A percentile compares a stretch with the other conserved stretches of the same genome.
phyloP scores from a whole-genome alignment of 2,888 invertebrate genomes.

The Mantis religiosa region DNA sequence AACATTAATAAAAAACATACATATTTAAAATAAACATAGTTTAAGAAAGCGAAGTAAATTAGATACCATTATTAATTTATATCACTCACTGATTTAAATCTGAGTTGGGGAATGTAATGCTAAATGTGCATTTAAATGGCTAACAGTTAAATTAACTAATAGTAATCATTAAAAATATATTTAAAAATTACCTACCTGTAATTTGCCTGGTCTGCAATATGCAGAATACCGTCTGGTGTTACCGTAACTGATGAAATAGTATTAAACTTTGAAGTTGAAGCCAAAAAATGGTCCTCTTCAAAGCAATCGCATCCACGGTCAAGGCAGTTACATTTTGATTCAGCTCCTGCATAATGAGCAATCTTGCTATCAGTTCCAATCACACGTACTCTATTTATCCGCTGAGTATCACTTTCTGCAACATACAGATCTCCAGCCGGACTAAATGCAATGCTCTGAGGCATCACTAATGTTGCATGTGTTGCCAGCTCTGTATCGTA shows the following conservation, averaged over 20 bases:
- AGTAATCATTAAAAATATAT: no score
- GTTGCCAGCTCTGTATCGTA: conserved; percentile 85
- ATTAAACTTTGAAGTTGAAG: conserved; percentile 90
- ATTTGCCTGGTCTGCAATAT: conserved; percentile 93
- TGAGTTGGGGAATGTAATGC: no score
- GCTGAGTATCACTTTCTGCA: conserved; percentile 92
- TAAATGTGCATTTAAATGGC: no score
- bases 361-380: conserved; percentile 93
- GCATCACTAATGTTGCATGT: conserved; percentile 86
- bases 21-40: no score
- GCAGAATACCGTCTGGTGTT: conserved; percentile 89
- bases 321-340: conserved; percentile 89
- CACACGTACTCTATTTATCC: conserved; percentile 85
- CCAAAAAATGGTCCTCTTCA: conserved; percentile 85
- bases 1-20: no score
- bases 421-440: conserved; percentile 89
- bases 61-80: no score
- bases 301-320: conserved; percentile 90
- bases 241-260: conserved; percentile 90
- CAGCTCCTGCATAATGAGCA: conserved; percentile 88
- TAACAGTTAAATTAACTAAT: no score
- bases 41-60: no score
- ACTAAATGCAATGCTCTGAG: conserved; percentile 90
- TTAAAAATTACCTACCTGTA: conserved; percentile 45
- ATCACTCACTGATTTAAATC: no score